Evolutionary conservation across 2,888 invertebrate species (phyloP).

Genomic region (Archips crataeganus): DNA sequence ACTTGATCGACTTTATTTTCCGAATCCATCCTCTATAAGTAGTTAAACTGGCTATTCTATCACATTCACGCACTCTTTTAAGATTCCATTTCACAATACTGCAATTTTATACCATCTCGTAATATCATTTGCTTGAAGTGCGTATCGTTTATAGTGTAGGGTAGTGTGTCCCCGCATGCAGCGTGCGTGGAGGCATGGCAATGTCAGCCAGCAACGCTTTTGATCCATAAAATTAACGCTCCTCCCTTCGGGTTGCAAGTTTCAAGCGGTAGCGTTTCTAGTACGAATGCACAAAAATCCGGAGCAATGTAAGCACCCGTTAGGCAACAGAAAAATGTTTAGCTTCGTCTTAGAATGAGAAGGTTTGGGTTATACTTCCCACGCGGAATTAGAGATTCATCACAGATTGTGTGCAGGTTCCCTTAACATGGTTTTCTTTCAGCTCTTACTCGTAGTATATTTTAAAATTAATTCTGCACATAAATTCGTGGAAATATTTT

Average conservation of each 20-base stretch:
- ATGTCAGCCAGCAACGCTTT: conserved; percentile 54
- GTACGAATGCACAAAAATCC: not conserved
- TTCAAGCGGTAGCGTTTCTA: conserved; percentile 3
- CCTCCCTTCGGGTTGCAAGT: conserved; percentile 49
- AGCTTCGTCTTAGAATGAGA: too few species aligned
- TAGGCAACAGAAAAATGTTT: too few species aligned
- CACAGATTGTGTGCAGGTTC: too few species aligned
- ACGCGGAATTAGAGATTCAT: too few species aligned
- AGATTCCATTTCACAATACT: not conserved
- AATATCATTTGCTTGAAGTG: not conserved
- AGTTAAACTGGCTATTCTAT: not conserved
- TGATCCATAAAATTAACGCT: conserved; percentile 65
- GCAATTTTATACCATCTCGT: not conserved
- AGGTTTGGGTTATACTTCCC: too few species aligned
- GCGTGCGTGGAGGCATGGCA: conserved; percentile 38
- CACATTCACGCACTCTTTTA: not conserved
- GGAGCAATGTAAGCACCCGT: too few species aligned
- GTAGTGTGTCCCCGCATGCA: conserved; percentile 12
- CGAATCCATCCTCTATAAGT: not conserved
- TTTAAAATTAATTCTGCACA: too few species aligned
- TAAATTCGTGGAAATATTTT: too few species aligned
- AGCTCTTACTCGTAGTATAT: too few species aligned
- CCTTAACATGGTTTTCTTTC: too few species aligned
- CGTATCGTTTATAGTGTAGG: not conserved
- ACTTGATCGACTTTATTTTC: too few species aligned